Evolutionary conservation across 2,888 invertebrate genomes (phyloP), one percentile per base, ranked within the genome.

Genomic region (Pollenia amentaria): DNA sequence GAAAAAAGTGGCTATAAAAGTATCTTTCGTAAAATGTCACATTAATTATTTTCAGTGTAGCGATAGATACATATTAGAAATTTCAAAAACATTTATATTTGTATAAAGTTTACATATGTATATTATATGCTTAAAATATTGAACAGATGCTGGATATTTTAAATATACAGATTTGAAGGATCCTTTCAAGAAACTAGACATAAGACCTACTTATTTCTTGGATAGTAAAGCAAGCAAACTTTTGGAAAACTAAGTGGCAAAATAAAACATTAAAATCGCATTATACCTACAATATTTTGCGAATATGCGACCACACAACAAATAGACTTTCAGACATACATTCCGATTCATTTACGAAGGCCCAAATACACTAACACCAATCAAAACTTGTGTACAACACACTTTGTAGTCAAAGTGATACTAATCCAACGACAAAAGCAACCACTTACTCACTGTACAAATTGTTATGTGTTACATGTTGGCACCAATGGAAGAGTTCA

Each of bases 291-390:
- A 29, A 29, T 29, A 29, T 29, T 29, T 29, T 29, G 29, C 11
- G 11, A 16, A 18, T 55, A 14, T 42, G 14, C 77, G 44, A 44
- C n/a, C n/a, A 42, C 64, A 55, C 48, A 78, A 38, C 40, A 67
- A 60, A 46, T 16, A 42, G 51, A 57, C 48, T 40, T 21, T 42
- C 40, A 46, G 77, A 18, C 65, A 69, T 38, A 62, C 55, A 44
- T 18, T 62, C 44, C 70, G 77, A 76, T 60, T 85, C n/a, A 11
- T 64, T 44, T 55, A 85, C 65, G 75, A 82, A 76, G 75, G 42
- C 53, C 69, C 48, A 16, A 72, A 69, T 40, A 64, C 67, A 78
- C 82, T 18, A 78, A 83, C 76, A 79, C 86, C 69, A 78, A 51
- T n/a, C 29, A 55, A 67, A 70, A 57, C 57, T 55, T n/a, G 57